Evolutionary conservation across 2,888 invertebrate genomes (phyloP), one percentile per base, ranked within the genome.

Genomic region (Chrysotoxum bicinctum): DNA sequence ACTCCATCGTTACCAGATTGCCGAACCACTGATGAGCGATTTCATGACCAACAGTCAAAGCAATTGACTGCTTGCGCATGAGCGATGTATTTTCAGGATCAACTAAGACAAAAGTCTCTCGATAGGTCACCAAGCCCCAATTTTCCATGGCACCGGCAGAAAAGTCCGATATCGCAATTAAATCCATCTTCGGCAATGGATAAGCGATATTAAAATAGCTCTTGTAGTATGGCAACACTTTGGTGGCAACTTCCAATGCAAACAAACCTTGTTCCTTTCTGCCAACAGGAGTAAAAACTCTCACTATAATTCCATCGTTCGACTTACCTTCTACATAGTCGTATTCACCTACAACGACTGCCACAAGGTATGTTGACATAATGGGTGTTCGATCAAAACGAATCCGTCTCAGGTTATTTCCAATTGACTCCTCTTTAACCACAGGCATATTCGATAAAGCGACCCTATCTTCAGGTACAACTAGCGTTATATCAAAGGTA

Each of bases 11-110:
- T 1, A 98, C 98, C 56, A 99, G 94, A 91, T 99, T 98, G 8
- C 99, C 99, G 92, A 99, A 99, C 99, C 99, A 99, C 91, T 98
- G 98, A 92, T 99, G 99, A 3, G 98, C 98, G 64, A 99, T 93
- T 91, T 99, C 99, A 92, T 99, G 99, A 0, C 96, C 96, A 30
- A 97, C 96, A 0, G 98, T 97, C 21, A 98, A 92, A 0, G 98
- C 98, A 88, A 98, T 96, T 92, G 95, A 95, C 90, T 98, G 97
- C 88, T 96, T 95, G 66, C 95, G 94, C 75, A 95, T 95, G 4
- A 97, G 94, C 1, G 98, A 98, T 0, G 98, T 97, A 90, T 98
- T 97, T 88, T 96, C 94, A 1, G 97, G 96, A 92, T 99, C 99
- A 5, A 98, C 97, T 40, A 99, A 93, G 0, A 99, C 93, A 88